Evolutionary conservation across 2,797 vertebrate genomes (phyloP).

Genomic region (Pseudochromis fuscus): DNA sequence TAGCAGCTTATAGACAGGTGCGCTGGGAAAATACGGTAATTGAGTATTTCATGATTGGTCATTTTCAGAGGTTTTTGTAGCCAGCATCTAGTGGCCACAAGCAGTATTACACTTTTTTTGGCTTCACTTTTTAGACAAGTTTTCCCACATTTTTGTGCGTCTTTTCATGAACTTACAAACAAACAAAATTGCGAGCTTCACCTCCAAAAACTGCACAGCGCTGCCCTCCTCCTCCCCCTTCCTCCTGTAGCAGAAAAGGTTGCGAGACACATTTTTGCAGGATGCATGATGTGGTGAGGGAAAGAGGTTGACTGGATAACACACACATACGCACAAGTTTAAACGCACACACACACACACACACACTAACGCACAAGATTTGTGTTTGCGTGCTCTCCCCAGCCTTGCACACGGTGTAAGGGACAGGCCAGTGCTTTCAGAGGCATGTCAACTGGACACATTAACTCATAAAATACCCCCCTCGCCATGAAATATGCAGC

Average conservation of each 20-base stretch:
- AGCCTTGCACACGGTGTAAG: conserved; percentile 66
- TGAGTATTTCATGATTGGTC: too few species aligned
- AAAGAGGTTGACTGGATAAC: conserved; percentile 54
- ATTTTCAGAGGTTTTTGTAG: too few species aligned
- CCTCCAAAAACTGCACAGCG: conserved; percentile 9
- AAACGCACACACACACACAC: conserved; percentile 40
- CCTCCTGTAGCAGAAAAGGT: conserved; percentile 35
- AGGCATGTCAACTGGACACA: conserved; percentile 86
- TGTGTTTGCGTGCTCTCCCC: conserved; percentile 72
- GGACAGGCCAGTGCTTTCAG: conserved; percentile 84
- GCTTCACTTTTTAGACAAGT: too few species aligned
- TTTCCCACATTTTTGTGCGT: conserved; percentile 2
- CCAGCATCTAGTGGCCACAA: too few species aligned
- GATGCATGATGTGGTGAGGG: conserved; percentile 51
- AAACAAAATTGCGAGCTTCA: background rate
- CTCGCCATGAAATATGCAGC: conserved; percentile 86
- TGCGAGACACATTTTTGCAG: conserved; percentile 46
- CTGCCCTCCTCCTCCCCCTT: background rate
- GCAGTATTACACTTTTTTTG: too few species aligned
- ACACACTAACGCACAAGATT: conserved; percentile 29
- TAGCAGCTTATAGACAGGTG: too few species aligned
- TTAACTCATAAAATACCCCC: conserved; percentile 86
- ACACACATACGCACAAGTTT: conserved; percentile 26
- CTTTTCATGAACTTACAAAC: conserved; percentile 21
- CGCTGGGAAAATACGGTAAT: too few species aligned